phyloP scores from a whole-genome alignment of 2,797 vertebrate species.

The Paguma larvata region DNA sequence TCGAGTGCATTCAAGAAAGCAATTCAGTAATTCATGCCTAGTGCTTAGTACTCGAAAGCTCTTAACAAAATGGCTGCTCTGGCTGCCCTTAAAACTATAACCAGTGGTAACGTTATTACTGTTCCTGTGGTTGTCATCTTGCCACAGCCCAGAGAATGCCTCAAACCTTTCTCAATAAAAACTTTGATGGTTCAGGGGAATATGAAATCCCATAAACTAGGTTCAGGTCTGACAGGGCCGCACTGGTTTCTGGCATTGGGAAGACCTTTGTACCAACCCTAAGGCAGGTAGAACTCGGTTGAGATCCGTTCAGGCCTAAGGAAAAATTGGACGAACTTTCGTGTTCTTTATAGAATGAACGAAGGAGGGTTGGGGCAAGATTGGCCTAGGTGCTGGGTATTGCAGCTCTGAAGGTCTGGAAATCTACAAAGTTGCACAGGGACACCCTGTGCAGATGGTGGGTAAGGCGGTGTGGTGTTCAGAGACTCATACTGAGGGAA shows the following conservation, averaged over 20 bases:
- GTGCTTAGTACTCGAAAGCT: neutral
- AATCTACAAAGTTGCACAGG: neutral
- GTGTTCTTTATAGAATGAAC: neutral
- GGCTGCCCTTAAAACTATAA: neutral
- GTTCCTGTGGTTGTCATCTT: neutral
- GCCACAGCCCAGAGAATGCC: neutral
- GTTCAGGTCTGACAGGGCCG: neutral
- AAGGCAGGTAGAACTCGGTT: neutral
- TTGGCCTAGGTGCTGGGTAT: neutral
- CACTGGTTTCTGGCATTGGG: neutral
- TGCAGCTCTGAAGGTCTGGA: neutral
- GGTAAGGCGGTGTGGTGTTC: neutral
- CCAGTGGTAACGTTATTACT: neutral
- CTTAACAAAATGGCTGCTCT: neutral
- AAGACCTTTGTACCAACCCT: neutral
- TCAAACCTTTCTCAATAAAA: neutral
- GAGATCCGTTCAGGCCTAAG: neutral
- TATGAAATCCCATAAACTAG: neutral
- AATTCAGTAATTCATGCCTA: neutral
- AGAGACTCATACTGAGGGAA: neutral
- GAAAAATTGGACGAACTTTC: neutral
- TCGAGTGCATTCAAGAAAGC: neutral
- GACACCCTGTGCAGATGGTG: rapidly evolving
- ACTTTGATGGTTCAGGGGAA: neutral
- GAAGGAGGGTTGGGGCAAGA: neutral